A percentile compares a stretch with the other conserved stretches of the same genome.
Conservation (phyloP, 2,797 vertebrate genomes). For the Gobio occitaniae region DNA sequence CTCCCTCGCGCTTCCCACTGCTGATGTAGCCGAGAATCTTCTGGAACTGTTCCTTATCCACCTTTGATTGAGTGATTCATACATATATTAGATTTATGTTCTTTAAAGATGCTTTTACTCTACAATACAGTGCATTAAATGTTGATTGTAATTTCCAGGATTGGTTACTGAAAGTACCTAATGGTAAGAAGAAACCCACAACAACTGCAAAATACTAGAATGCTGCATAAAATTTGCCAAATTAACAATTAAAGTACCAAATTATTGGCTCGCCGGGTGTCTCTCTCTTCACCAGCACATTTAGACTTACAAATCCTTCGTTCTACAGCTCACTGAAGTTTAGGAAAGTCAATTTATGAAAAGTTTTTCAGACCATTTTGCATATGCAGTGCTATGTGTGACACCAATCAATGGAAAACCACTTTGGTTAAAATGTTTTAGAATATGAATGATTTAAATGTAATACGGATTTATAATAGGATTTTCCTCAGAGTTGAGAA, state of each 20-base stretch:
- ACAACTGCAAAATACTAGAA: neutral
- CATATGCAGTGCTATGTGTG: no score
- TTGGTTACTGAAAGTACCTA: neutral
- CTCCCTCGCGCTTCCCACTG: slow-evolving; percentile 88
- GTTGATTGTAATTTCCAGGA: neutral
- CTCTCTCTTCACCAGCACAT: no score
- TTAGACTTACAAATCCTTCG: no score
- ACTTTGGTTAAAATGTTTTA: no score
- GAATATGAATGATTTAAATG: no score
- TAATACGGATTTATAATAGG: no score
- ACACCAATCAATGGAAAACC: no score
- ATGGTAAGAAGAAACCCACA: neutral
- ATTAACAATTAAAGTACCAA: neutral
- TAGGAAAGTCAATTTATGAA: no score
- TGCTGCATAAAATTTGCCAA: neutral
- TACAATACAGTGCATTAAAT: neutral
- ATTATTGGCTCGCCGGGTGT: neutral
- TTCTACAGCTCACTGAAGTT: no score
- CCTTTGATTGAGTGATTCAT: slow-evolving; percentile 69
- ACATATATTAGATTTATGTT: no score
- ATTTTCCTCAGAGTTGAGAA: no score
- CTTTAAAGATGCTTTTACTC: neutral
- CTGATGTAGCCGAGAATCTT: slow-evolving; percentile 94
- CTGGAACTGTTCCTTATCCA: slow-evolving; percentile 92
- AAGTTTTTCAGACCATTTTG: no score